Base-by-base conservation (phyloP, 2,113 vertebrate genomes). In the Rhinogobius similis region DNA sequence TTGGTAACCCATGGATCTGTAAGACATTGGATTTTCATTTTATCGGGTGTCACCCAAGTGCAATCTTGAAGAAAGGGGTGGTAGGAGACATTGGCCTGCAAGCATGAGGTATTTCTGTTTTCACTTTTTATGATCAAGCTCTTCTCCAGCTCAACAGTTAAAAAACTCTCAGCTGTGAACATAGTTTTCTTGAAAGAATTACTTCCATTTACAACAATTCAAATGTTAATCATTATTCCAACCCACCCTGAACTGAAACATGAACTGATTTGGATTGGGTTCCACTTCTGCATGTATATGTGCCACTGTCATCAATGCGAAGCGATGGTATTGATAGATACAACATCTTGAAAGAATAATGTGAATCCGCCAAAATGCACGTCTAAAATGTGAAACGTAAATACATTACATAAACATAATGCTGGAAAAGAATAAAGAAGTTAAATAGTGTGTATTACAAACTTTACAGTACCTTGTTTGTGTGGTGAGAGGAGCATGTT, bases 181-280 rank as follows among this genome's bases (percentile, higher is more conserved):
- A 81, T 36, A 67, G 50, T 13, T 74, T 78, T 12, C 72, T 16
- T 29, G 4, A 67, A 1, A 62, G 13, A 67, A 67, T 3, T 29
- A 59, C 16, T 23, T 8, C 13, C 2, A 23, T 27, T 32, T 44
- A 48, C 4, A 23, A 21, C 21, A 24, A 12, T n/a, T 72, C 5
- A 29, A 1, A 24, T 4, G 3, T 29, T 44, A 41, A 53, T 62
- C 0, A 26, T 1, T 18, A 26, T 10, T 32, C 72, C 10, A 56
- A 83, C 89, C 70, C 10, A 98, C 97, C 94, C 78, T 92, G 62
- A 70, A 98, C 89, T 52, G 87, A 84, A 64, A 99, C 71, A 70
- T 87, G 1, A 67, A 91, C 83, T 18, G 93, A 91, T 72, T 92
- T 93, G 1, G 36, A 87, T 0, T 52, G 77, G 46, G 86, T 83